phyloP scores from a whole-genome alignment of 2,888 invertebrate genomes.

The Apoda limacodes region DNA sequence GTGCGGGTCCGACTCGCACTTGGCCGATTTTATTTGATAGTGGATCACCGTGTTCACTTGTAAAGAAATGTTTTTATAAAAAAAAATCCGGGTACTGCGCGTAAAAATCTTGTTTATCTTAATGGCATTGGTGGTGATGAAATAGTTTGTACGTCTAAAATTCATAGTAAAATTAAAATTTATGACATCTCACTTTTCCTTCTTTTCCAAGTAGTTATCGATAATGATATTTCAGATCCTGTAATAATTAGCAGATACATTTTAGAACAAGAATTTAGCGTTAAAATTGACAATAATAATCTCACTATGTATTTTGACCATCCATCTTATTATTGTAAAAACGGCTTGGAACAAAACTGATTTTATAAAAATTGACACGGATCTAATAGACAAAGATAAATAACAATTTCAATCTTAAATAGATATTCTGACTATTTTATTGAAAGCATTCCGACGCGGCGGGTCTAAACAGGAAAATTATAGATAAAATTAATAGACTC shows the following conservation, averaged over 20 bases:
- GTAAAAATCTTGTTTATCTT: constrained; percentile 15
- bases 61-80: constrained; percentile 14
- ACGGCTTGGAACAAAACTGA: constrained; percentile 3
- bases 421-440: too few species aligned
- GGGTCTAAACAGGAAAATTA: not conserved
- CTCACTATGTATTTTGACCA: constrained; percentile 9
- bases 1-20: too few species aligned
- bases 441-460: too few species aligned
- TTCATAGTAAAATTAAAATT: constrained; percentile 5
- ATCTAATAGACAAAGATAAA: too few species aligned
- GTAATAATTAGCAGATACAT: constrained; percentile 15
- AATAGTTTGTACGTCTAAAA: constrained; percentile 8
- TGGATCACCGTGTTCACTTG: constrained; percentile 21
- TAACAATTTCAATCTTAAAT: too few species aligned
- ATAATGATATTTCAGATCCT: constrained; percentile 5
- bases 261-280: constrained; percentile 11
- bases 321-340: not conserved
- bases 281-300: too few species aligned
- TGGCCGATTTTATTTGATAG: constrained; percentile 3
- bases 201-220: constrained; percentile 12
- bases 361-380: constrained; percentile 14
- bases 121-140: too few species aligned
- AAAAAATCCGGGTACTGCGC: constrained; percentile 13
- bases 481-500: not conserved
- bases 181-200: constrained; percentile 1